Percentiles rank a stretch among this genome's conserved stretches.
Evolutionary conservation across 2,113 vertebrate species (phyloP).

Genomic region (Aleadryas rufinucha): DNA sequence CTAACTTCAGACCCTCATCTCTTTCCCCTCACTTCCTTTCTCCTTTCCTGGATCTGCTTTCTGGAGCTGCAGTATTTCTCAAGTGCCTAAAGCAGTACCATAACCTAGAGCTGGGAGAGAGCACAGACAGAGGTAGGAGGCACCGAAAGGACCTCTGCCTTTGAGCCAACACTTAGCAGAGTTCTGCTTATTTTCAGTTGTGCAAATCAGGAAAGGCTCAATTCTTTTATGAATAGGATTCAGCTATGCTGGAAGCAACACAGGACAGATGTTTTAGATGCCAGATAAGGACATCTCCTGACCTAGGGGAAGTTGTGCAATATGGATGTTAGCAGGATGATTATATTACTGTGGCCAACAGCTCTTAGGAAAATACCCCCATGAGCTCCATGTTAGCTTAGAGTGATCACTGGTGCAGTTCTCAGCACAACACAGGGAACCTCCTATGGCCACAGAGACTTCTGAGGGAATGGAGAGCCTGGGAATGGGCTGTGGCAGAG

Average conservation of each 20-base stretch:
- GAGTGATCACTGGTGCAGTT: background rate
- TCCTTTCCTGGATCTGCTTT: background rate
- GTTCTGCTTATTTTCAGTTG: background rate
- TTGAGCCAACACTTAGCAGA: background rate
- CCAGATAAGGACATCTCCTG: constrained; percentile 15
- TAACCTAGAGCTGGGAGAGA: background rate
- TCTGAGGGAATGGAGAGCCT: background rate
- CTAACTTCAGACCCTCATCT: background rate
- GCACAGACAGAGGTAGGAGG: background rate
- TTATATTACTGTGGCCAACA: background rate
- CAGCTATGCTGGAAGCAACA: background rate
- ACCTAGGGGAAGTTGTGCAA: constrained; percentile 34
- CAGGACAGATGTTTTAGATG: constrained; percentile 21
- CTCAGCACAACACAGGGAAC: background rate
- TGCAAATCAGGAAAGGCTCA: background rate
- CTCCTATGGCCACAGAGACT: background rate
- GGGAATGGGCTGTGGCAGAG: background rate
- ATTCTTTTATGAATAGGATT: background rate
- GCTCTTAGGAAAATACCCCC: background rate
- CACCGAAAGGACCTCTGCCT: background rate
- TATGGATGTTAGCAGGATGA: background rate
- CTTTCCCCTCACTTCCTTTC: background rate
- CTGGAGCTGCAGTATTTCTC: background rate
- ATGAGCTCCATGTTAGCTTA: background rate
- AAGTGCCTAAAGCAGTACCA: background rate